Conservation (phyloP, 64 coral and sea anemone species). For the Porites australiensis region DNA sequence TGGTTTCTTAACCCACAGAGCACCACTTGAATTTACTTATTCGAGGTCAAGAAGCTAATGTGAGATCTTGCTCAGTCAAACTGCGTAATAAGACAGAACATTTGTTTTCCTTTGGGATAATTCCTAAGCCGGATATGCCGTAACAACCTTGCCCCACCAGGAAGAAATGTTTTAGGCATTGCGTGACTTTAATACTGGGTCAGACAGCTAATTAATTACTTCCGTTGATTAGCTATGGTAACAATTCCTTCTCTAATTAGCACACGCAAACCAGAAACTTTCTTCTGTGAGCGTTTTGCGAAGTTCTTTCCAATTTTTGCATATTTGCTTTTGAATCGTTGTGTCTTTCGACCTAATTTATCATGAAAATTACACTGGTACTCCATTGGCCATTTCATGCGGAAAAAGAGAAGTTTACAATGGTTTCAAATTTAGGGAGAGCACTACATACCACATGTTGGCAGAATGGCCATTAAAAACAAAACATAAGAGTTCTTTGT, state of each 20-base stretch:
- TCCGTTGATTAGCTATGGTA: not conserved
- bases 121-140: not conserved
- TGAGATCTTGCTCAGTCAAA: not conserved
- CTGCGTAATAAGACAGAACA: not conserved
- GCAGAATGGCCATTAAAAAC: not conserved
- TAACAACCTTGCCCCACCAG: not conserved
- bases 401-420: not conserved
- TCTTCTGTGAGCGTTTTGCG: not conserved
- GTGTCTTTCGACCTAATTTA: not conserved
- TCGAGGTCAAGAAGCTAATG: constrained; percentile 18
- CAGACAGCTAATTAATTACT: constrained; percentile 4
- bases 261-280: not conserved
- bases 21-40: not conserved
- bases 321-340: not conserved
- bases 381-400: not conserved
- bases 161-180: not conserved
- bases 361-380: too few species aligned
- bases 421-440: not conserved
- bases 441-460: not conserved
- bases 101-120: not conserved
- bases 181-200: not conserved
- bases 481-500: not conserved
- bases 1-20: not conserved
- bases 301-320: not conserved
- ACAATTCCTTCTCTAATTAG: not conserved